Conservation (phyloP, 2,797 vertebrate genomes). For the Bradypodion pumilum region DNA sequence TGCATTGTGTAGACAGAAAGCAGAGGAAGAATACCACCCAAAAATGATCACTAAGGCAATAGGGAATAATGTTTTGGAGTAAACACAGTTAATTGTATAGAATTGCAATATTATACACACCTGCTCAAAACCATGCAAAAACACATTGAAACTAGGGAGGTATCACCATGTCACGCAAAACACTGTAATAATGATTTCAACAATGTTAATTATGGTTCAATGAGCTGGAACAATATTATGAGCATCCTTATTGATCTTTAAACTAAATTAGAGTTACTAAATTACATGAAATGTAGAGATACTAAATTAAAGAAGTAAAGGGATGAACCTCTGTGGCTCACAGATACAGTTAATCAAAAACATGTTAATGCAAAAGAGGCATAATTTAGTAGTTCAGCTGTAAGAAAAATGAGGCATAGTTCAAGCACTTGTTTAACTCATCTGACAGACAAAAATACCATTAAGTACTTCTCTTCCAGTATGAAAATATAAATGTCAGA, state of each 20-base stretch:
- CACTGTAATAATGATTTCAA: conserved; percentile 2
- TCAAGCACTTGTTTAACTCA: conserved; percentile 9
- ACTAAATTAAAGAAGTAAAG: neutral
- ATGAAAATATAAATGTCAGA: conserved; percentile 19
- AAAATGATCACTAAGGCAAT: neutral
- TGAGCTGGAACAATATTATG: neutral
- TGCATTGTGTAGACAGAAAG: neutral
- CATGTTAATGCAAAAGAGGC: neutral
- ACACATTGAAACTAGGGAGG: neutral
- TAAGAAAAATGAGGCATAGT: conserved; percentile 16
- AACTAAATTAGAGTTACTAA: too few species aligned
- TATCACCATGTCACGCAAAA: too few species aligned
- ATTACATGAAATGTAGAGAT: too few species aligned
- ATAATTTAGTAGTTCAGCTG: conserved; percentile 23
- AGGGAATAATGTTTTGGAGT: neutral
- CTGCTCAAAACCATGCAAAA: neutral
- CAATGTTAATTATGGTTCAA: neutral
- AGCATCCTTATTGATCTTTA: neutral
- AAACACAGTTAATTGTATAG: neutral
- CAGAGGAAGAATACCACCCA: neutral
- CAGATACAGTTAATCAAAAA: conserved; percentile 9
- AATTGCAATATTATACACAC: neutral
- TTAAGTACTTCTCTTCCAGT: conserved; percentile 3
- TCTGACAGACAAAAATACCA: neutral
- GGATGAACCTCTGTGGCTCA: fast-evolving